Evolutionary conservation across 2,797 vertebrate genomes (phyloP).

Genomic region (Myiotriccus ornatus): DNA sequence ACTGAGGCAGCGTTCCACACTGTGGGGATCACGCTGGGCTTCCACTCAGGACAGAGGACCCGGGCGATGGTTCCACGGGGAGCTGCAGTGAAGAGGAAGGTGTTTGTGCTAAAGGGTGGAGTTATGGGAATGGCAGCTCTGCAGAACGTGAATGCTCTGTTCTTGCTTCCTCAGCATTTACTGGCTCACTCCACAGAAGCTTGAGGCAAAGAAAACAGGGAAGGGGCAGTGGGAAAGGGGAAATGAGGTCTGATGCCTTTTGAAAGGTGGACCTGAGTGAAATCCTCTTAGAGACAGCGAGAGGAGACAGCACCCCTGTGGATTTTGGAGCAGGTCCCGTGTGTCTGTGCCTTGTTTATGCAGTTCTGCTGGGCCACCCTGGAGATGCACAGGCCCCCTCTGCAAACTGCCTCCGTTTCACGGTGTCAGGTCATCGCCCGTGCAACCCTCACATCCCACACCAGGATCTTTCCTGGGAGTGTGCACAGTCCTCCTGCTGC

Average conservation of each 20-base stretch:
- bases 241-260: not conserved
- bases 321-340: not conserved
- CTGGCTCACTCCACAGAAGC: not conserved
- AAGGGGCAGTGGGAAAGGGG: not conserved
- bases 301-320: not conserved
- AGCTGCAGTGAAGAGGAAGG: not conserved
- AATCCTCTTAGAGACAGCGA: not conserved
- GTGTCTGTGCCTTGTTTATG: not conserved
- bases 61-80: not conserved
- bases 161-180: rapidly evolving
- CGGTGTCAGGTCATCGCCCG: not conserved
- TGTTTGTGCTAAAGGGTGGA: not conserved
- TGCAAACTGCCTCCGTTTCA: not conserved
- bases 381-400: not conserved
- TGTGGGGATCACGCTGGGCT: not conserved
- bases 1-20: rapidly evolving
- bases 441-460: not conserved
- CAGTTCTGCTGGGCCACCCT: not conserved
- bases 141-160: not conserved
- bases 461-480: not conserved
- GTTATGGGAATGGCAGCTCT: not conserved
- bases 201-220: not conserved
- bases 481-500: not conserved
- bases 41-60: not conserved
- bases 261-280: not conserved